phyloP scores from a whole-genome alignment of 53 echinoderm and acorn worm genomes.

The Hippasteria phrygiana region DNA sequence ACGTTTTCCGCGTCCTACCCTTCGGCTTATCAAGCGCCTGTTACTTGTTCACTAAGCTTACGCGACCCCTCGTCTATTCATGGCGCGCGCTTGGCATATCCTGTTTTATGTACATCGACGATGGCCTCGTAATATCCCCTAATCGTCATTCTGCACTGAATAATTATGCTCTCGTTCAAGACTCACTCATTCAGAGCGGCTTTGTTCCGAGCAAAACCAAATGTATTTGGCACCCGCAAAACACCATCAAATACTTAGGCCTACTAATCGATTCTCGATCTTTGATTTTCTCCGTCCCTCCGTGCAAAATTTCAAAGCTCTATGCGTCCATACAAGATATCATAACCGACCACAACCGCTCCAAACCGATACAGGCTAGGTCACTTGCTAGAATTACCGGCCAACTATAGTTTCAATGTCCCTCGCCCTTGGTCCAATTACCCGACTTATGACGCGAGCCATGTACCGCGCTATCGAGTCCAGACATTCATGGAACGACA shows the following conservation, averaged over 20 bases:
- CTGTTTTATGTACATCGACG: background rate
- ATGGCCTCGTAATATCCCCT: background rate
- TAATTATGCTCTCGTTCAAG: background rate
- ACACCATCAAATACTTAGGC: background rate
- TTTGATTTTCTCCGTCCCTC: constrained; percentile 17
- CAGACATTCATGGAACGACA: background rate
- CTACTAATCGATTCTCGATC: background rate
- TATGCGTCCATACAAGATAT: background rate
- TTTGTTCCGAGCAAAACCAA: constrained; percentile 47
- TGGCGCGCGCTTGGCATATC: constrained; percentile 20
- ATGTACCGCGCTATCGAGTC: constrained; percentile 45
- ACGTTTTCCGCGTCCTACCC: constrained; percentile 50
- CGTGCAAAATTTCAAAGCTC: background rate
- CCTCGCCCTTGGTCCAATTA: constrained; percentile 42
- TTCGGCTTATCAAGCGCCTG: constrained; percentile 41
- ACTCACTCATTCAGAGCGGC: constrained; percentile 30
- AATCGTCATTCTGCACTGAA: background rate
- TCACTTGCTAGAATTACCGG: constrained; percentile 6
- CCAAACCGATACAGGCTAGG: background rate
- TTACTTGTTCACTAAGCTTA: constrained; percentile 60
- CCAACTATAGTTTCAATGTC: constrained; percentile 61
- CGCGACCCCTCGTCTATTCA: constrained; percentile 38
- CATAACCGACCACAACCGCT: background rate
- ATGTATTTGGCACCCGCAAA: constrained; percentile 25
- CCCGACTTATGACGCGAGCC: constrained; percentile 39